Conservation (phyloP, 2,113 vertebrate genomes). For the Corynorhinus townsendii region DNA sequence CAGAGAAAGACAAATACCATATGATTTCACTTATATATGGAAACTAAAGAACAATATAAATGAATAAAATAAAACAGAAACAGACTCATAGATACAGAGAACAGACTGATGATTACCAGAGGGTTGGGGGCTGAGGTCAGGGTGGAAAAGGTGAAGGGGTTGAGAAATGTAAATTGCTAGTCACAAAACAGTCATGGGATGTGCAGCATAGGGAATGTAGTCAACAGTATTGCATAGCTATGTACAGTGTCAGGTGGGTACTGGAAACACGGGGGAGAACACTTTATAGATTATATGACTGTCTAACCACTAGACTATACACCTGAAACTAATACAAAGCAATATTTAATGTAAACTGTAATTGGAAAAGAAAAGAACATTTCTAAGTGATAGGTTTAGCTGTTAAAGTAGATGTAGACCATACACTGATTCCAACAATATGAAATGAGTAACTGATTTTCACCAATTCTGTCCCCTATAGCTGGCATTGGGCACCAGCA, state of each 20-base stretch:
- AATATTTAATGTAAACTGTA: not conserved
- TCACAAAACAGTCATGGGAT: not conserved
- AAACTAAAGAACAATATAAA: not conserved
- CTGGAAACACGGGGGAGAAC: not conserved
- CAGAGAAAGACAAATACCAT: not conserved
- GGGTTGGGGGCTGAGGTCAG: not conserved
- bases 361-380: not conserved
- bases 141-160: not conserved
- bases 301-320: not conserved
- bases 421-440: not conserved
- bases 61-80: not conserved
- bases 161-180: not conserved
- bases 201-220: not conserved
- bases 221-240: not conserved
- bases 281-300: not conserved
- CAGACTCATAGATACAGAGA: not conserved
- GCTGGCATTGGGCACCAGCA: slow-evolving; percentile 81
- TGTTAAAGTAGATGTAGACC: not conserved
- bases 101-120: not conserved
- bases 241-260: not conserved
- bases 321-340: not conserved
- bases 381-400: not conserved
- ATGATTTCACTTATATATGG: not conserved
- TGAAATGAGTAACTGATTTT: slow-evolving; percentile 74
- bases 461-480: slow-evolving; percentile 64